phyloP scores from a whole-genome alignment of 2,113 vertebrate species.

The Archocentrus centrarchus region DNA sequence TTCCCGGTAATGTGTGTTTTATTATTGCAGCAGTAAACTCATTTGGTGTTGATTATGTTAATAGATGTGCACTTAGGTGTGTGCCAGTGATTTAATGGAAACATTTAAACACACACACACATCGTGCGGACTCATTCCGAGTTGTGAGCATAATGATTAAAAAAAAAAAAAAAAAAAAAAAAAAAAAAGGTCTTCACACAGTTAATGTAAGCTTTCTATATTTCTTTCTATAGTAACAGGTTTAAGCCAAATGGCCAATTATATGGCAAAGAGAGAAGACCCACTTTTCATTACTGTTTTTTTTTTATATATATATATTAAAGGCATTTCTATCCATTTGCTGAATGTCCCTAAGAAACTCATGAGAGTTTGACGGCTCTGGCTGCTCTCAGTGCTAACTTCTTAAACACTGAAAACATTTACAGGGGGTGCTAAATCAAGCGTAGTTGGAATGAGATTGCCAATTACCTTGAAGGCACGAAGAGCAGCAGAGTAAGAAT shows the following conservation, averaged over 20 bases:
- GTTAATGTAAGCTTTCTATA: conserved; percentile 22
- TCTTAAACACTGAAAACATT: conserved; percentile 67
- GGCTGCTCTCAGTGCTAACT: conserved; percentile 54
- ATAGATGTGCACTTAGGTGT: conserved; percentile 7
- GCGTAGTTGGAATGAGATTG: conserved; percentile 68
- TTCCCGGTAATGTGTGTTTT: conserved; percentile 32
- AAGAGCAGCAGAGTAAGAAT: conserved; percentile 59
- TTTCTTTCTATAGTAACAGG: conserved; percentile 31
- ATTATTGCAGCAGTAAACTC: not conserved
- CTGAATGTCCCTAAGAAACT: conserved; percentile 45
- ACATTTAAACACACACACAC: conserved; percentile 9
- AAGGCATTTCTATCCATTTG: conserved; percentile 47
- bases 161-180: not conserved
- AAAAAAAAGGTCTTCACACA: not conserved
- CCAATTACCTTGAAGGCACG: conserved; percentile 68
- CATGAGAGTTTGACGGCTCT: conserved; percentile 41
- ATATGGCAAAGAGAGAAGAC: conserved; percentile 10
- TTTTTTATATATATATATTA: not conserved
- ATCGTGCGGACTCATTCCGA: not conserved
- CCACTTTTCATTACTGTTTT: conserved; percentile 34
- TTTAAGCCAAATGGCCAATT: conserved; percentile 19
- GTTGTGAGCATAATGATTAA: not conserved
- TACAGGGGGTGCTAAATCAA: conserved; percentile 67
- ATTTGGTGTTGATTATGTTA: conserved; percentile 12
- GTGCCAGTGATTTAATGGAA: conserved; percentile 4